Base-by-base conservation (phyloP, 30 jellyfish, hydroid and myxozoan genomes). In the Cassiopea andromeda region DNA sequence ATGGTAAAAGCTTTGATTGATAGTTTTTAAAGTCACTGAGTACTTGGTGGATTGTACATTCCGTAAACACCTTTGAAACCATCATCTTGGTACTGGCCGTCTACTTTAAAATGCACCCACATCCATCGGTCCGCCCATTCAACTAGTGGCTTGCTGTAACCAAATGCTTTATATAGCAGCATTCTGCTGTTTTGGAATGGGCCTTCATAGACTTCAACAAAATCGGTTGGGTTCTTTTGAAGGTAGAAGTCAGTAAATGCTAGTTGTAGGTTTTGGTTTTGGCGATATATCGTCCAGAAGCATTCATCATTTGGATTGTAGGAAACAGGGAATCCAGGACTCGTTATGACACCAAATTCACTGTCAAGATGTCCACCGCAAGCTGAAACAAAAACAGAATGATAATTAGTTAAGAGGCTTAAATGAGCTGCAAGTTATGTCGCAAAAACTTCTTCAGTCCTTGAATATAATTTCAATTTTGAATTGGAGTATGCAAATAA, bases 121-220 rank as follows among this genome's bases (percentile, higher is more conserved):
- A 87, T 80, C 98, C 98, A 94, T 5, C 98, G 96, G 50, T 94
- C 97, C n/a, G 97, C 92, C 96, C 97, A 85, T 48, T 90, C 97
- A 18, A 88, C 94, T 73, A 89, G 75, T 2, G 97, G 98, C 66
- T 67, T 90, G 60, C 83, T 49, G 74, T 48, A 75, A 5, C 94
- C 96, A 57, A 60, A 90, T n/a, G 87, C 45, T 76, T 67, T 48
- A 57, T 80, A 77, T 67, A 94, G 75, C 2, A 94, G 91, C 82
- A 68, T 43, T 14, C 86, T 71, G 49, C 93, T 47, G 48, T 75
- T 75, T 50, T 75, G 78, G 87, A 89, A 94, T 10, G 98, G 98
- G 2, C 97, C 98, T 75, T 94, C 97, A 79, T n/a, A 50, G 47
- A 94, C 86, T 74, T 93, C 90, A 5, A 89, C 89, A 75, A 70